phyloP scores from a whole-genome alignment of 1,140 invertebrate genomes.

The Hermatobates lingyangjiaoensis region DNA sequence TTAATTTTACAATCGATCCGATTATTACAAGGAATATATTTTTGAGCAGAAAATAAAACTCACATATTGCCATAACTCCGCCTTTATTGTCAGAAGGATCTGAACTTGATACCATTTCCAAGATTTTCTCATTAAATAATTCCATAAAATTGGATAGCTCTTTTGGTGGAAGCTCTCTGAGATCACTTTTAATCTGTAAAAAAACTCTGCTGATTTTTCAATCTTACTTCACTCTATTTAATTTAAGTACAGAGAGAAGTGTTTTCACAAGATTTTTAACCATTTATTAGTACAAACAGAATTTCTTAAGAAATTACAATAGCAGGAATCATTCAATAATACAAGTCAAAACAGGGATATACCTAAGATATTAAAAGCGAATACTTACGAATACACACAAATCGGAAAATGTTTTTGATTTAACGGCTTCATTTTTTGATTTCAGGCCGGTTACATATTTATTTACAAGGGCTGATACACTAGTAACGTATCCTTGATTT shows the following conservation, averaged over 20 bases:
- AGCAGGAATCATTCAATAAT: not conserved
- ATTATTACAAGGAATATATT: too few species aligned
- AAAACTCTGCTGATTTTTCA: slow-evolving; percentile 2
- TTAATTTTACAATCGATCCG: not conserved
- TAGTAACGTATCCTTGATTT: too few species aligned
- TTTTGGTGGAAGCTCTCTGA: slow-evolving; percentile 78
- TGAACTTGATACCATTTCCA: slow-evolving; percentile 82
- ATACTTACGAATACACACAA: slow-evolving; percentile 61
- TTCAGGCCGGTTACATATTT: slow-evolving; percentile 74
- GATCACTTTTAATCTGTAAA: slow-evolving; percentile 49
- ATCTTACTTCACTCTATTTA: not conserved
- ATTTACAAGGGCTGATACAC: slow-evolving; percentile 44
- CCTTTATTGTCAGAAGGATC: slow-evolving; percentile 91
- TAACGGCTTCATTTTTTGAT: slow-evolving; percentile 65
- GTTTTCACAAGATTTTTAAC: not conserved
- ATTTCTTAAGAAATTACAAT: not conserved
- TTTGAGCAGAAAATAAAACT: too few species aligned
- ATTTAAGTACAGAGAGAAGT: not conserved
- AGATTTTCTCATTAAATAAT: slow-evolving; percentile 79
- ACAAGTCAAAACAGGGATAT: not conserved
- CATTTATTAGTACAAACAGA: not conserved
- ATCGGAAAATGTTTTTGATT: slow-evolving; percentile 68
- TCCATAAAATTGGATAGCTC: slow-evolving; percentile 80
- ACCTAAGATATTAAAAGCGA: not conserved
- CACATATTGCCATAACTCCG: slow-evolving; percentile 82